Conservation (phyloP, 2,797 vertebrate genomes). For the Hipposideros larvatus region DNA sequence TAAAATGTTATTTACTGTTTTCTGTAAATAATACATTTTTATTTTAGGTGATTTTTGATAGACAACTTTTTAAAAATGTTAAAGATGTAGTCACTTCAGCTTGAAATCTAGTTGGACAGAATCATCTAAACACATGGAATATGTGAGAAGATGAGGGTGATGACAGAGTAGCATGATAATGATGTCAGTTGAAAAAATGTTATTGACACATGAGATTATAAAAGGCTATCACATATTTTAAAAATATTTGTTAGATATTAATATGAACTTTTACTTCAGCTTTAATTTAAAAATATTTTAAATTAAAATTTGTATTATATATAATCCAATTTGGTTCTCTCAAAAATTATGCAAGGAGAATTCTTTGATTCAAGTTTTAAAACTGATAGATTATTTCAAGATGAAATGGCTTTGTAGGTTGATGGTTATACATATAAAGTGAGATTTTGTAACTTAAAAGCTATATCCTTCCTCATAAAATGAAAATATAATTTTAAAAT, state of each 20-base stretch:
- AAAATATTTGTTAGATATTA: not conserved
- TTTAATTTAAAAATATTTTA: not conserved
- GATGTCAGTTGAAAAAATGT: not conserved
- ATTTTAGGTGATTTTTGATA: not conserved
- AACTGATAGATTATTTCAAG: not conserved
- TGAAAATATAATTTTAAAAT: not conserved
- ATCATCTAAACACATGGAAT: not conserved
- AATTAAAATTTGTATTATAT: not conserved
- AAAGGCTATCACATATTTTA: not conserved
- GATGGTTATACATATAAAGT: not conserved
- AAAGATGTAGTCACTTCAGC: not conserved
- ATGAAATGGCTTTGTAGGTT: not conserved
- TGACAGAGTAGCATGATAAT: not conserved
- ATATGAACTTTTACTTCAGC: not conserved
- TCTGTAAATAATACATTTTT: not conserved
- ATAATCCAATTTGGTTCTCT: not conserved
- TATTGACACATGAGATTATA: not conserved
- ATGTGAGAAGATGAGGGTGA: not conserved
- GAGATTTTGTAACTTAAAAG: not conserved
- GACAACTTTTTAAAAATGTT: not conserved
- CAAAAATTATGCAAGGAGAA: not conserved
- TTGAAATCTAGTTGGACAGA: not conserved
- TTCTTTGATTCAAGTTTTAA: constrained; percentile 2
- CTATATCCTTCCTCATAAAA: not conserved
- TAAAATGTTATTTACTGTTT: not conserved